Evolutionary conservation across 2,113 vertebrate species (phyloP).

Genomic region (Eclectus roratus): DNA sequence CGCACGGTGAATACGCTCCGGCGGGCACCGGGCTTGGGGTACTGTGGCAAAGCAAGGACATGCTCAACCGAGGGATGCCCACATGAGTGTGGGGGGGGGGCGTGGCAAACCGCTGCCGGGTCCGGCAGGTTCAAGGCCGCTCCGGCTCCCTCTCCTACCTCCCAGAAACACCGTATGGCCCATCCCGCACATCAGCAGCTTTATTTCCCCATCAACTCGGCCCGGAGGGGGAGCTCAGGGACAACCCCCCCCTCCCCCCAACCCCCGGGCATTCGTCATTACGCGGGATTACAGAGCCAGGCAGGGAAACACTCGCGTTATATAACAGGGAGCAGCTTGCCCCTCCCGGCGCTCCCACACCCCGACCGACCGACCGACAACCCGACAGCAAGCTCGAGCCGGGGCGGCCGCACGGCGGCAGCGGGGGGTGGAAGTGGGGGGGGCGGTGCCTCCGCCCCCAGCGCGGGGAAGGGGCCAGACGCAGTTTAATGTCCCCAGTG

Average conservation of each 20-base stretch:
- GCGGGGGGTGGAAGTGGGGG: neutral
- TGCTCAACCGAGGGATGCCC: neutral
- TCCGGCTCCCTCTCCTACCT: slow-evolving; percentile 59
- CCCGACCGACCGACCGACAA: neutral
- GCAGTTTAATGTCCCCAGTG: neutral
- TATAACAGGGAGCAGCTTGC: slow-evolving; percentile 1
- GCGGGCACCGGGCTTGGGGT: neutral
- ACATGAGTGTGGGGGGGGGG: neutral
- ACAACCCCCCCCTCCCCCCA: neutral
- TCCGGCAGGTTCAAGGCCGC: slow-evolving; percentile 72
- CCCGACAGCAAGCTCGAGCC: neutral
- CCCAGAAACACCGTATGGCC: slow-evolving; percentile 76
- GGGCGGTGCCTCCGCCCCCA: neutral
- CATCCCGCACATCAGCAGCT: slow-evolving; percentile 75
- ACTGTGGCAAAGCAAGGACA: neutral
- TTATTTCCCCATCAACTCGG: slow-evolving; percentile 66
- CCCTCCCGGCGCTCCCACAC: neutral
- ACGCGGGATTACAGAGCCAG: slow-evolving; percentile 26
- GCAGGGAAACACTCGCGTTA: slow-evolving; percentile 23
- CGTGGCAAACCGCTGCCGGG: slow-evolving; percentile 69
- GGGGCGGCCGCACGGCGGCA: neutral
- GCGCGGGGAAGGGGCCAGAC: neutral
- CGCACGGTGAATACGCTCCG: neutral
- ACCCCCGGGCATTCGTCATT: neutral
- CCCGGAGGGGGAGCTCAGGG: slow-evolving; percentile 45